These are phyloP conservation scores for Bombus confusus DNA, from an alignment of 1,140 invertebrate species.

Conservation along the genomic window DNA sequence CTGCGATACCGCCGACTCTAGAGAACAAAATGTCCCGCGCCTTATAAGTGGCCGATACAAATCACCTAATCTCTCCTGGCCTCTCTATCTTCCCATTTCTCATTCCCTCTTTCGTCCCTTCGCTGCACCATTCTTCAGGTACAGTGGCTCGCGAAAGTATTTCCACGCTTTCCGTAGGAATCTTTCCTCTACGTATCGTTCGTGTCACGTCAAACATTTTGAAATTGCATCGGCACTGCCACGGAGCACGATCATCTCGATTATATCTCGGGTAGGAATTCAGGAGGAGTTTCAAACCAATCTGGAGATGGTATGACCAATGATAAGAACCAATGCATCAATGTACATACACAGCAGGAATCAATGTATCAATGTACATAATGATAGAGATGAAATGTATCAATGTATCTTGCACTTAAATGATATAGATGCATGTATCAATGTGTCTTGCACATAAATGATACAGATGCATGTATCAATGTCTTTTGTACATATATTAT, in stretches of 20 bases:
- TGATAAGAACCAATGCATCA: too few relatives aligned
- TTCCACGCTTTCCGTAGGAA: background rate
- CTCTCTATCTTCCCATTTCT: constrained; percentile 11
- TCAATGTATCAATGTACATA: too few relatives aligned
- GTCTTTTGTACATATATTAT: fast-evolving
- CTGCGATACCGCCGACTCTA: background rate
- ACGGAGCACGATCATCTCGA: fast-evolving
- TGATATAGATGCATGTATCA: too few relatives aligned
- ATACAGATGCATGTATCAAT: too few relatives aligned
- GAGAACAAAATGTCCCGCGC: constrained; percentile 28
- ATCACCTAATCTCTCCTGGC: constrained; percentile 40
- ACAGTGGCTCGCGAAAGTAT: background rate
- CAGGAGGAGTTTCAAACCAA: too few relatives aligned
- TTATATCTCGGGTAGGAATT: too few relatives aligned
- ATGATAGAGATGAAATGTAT: too few relatives aligned
- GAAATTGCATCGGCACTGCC: too few relatives aligned
- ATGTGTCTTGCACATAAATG: too few relatives aligned
- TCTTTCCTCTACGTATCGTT: fast-evolving
- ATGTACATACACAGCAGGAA: fast-evolving
- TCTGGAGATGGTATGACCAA: too few relatives aligned
- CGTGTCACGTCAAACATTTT: too few relatives aligned
- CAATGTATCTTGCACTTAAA: too few relatives aligned
- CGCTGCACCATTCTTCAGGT: background rate
- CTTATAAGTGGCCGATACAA: constrained; percentile 46
- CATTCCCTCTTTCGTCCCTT: background rate